Base-by-base conservation (phyloP, 2,888 invertebrate genomes). In the Stegana nigrithorax region DNA sequence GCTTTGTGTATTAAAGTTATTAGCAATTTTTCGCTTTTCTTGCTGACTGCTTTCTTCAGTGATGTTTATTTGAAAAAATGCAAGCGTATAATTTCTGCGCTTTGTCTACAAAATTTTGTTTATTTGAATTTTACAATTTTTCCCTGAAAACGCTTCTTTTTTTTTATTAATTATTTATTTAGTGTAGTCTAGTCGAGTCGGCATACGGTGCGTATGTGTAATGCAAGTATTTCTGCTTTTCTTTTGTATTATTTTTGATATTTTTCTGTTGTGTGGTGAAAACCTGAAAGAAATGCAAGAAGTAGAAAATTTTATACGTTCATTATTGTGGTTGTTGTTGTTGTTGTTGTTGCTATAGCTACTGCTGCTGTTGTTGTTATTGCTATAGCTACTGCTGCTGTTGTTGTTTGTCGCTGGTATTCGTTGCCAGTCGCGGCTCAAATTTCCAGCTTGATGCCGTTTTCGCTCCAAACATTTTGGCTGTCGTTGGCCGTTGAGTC, bases 191-290 rank as follows among this genome's bases (percentile, higher is more conserved):
- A n/a, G n/a, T n/a, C n/a, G n/a, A n/a, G n/a, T n/a, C n/a, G 64
- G 66, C 75, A 26, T 63, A 75, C 67, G 72, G 72, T 73, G 73
- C 79, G 75, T 79, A 75, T 75, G 75, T 75, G 78, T 21, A 55
- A 55, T 17, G 12, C 29, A 29, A 27, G 17, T 29, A 14, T 29
- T 26, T 2, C 14, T 17, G 19, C 47, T 25, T 17, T 25, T 50
- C 25, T 25, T 25, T n/a, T 44, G n/a, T 44, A 7, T 32, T 75
- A 68, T 66, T 75, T 68, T 66, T 62, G 73, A 64, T 45, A 66
- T 60, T 63, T 63, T 66, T 63, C 32, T 55, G 44, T 23, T 53
- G 42, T 53, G 32, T 12, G 55, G 79, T 68, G 79, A 79, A 76
- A 76, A 75, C 67, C 60, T 66, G 67, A 61, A 64, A 73, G 69